Base-by-base conservation (phyloP, 2,797 vertebrate genomes). In the Enteromius anoplus region DNA sequence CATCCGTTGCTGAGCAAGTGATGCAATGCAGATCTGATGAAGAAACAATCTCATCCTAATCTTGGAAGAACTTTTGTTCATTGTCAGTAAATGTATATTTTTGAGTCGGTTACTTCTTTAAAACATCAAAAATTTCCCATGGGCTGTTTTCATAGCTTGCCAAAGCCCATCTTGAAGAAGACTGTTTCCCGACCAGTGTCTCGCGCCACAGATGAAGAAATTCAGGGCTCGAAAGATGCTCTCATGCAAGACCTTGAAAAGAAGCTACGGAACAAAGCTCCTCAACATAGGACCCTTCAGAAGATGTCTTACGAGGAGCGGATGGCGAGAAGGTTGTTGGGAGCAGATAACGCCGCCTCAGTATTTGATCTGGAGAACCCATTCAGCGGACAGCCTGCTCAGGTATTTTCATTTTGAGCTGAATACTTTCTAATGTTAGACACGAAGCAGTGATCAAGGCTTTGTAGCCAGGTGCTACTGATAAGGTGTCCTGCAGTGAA, bases 191-290 rank as follows among this genome's bases (percentile, higher is more conserved):
- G 92, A 69, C 93, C 94, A 26, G 93, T 91, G 80, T 93, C 95
- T 80, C 95, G 93, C 87, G 93, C 96, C 86, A 96, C 96, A 84
- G 96, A 98, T 85, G 96, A 96, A 73, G 96, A 98, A 89, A 98
- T 99, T 83, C 95, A 96, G 94, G 97, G 97, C 88, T 97, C 97
- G 66, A 99, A 99, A 91, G 96, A 98, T 69, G 97, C 97, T 23
- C 94, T 99, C 60, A 98, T 99, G 81, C 97, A 99, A 89, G 97
- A 99, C 87, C 91, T 99, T 92, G 97, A 99, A 78, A 97, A 96
- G 92, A 98, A 98, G 79, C 92, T 99, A 19, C 94, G 96, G 79
- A 96, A 94, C 85, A 99, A 98, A 90, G 97, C 96, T 87, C 95
- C 88, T 78, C 93, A 95, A 79, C 94, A 97, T 64, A 96, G 95